Conservation (phyloP, 2,113 vertebrate species). For the Aleadryas rufinucha region DNA sequence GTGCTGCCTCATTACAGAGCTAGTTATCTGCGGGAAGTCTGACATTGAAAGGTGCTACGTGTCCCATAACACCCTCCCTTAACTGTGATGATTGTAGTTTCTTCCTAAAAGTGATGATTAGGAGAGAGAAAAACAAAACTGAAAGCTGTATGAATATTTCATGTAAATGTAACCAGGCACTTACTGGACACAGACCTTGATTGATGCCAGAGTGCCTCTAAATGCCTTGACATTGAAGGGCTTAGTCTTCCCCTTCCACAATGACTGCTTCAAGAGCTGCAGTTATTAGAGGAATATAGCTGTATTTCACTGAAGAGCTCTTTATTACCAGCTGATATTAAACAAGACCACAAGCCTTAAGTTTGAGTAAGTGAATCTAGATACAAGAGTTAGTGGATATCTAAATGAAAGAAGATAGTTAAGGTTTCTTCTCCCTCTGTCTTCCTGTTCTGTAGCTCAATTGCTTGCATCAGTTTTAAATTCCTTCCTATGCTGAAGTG, state of each 20-base stretch:
- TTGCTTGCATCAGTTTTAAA: conserved; percentile 36
- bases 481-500: background rate
- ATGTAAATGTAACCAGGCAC: conserved; percentile 98
- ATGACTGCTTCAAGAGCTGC: conserved; percentile 84
- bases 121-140: conserved; percentile 91
- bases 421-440: background rate
- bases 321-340: conserved; percentile 88
- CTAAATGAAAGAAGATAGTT: conserved; percentile 29
- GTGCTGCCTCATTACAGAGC: conserved; percentile 83
- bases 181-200: conserved; percentile 92
- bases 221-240: conserved; percentile 92
- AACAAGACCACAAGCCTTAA: conserved; percentile 80
- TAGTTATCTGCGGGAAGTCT: conserved; percentile 81
- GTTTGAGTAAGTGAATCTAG: conserved; percentile 74
- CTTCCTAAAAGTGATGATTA: conserved; percentile 95
- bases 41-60: conserved; percentile 83
- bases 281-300: conserved; percentile 88
- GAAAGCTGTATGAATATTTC: conserved; percentile 99
- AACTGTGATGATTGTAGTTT: conserved; percentile 93
- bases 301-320: conserved; percentile 91
- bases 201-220: conserved; percentile 93
- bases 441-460: background rate
- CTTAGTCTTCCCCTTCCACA: conserved; percentile 77
- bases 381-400: conserved; percentile 66
- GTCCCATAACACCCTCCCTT: conserved; percentile 85